These are phyloP conservation scores for Origma solitaria DNA, from an alignment of 2,113 vertebrate genomes.

Conservation along the genomic window DNA sequence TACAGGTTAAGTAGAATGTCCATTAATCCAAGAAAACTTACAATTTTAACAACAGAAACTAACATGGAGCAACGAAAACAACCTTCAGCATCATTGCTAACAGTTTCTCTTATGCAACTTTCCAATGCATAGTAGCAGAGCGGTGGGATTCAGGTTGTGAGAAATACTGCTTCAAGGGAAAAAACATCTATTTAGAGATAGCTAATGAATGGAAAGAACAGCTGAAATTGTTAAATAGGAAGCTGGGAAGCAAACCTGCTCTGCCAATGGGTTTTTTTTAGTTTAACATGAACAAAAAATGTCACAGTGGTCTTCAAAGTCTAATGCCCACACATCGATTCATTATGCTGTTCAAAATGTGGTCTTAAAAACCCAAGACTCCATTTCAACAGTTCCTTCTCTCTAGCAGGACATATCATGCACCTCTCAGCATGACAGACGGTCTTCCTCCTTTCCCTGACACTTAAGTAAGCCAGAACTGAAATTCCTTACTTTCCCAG, in stretches of 20 bases:
- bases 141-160: not conserved
- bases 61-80: not conserved
- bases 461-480: not conserved
- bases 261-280: not conserved
- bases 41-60: not conserved
- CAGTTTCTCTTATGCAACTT: not conserved
- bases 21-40: not conserved
- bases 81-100: not conserved
- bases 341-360: not conserved
- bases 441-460: not conserved
- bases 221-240: not conserved
- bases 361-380: not conserved
- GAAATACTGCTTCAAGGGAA: not conserved
- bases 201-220: not conserved
- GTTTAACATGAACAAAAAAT: not conserved
- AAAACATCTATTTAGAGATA: not conserved
- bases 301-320: not conserved
- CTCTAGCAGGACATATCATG: not conserved
- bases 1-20: not conserved
- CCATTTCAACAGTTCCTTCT: not conserved
- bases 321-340: not conserved
- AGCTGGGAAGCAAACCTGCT: not conserved
- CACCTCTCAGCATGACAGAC: not conserved
- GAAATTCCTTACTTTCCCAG: not conserved
- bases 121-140: not conserved